phyloP scores from a whole-genome alignment of 2,888 invertebrate genomes.

The Nomada flava region DNA sequence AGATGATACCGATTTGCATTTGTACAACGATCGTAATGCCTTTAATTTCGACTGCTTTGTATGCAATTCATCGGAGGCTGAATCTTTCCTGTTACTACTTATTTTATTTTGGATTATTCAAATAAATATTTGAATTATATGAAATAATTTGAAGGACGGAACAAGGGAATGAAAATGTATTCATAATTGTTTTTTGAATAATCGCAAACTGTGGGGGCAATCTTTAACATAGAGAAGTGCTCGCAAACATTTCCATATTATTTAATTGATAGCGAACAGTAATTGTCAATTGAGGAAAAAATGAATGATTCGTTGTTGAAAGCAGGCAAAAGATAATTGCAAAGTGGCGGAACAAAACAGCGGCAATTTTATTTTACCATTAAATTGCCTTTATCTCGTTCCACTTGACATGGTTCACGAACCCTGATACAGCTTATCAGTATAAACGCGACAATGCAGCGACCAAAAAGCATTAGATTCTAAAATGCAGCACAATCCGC shows the following conservation, averaged over 20 bases:
- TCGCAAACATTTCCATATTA: no score
- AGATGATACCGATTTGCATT: no score
- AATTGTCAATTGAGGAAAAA: not conserved
- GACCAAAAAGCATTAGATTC: not conserved
- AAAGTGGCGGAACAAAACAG: not conserved
- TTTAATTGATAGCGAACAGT: not conserved
- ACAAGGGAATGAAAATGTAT: not conserved
- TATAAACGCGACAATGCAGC: slow-evolving; percentile 13
- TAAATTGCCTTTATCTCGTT: slow-evolving; percentile 44
- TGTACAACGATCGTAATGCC: not conserved
- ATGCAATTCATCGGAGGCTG: no score
- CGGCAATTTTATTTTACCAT: slow-evolving; percentile 7
- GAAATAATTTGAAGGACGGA: no score
- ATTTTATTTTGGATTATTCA: no score
- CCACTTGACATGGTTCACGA: slow-evolving; percentile 18
- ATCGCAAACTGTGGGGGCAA: no score
- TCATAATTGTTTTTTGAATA: not conserved
- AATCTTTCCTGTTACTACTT: no score
- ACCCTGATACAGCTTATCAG: slow-evolving; percentile 34
- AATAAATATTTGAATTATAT: no score
- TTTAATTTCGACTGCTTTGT: not conserved
- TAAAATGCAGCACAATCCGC: not conserved
- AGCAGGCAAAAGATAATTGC: not conserved
- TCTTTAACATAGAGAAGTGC: no score
- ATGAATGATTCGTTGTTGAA: not conserved